Evolutionary conservation across 30 jellyfish, hydroid and myxozoan species (phyloP).

Genomic region (Aurelia sp.): DNA sequence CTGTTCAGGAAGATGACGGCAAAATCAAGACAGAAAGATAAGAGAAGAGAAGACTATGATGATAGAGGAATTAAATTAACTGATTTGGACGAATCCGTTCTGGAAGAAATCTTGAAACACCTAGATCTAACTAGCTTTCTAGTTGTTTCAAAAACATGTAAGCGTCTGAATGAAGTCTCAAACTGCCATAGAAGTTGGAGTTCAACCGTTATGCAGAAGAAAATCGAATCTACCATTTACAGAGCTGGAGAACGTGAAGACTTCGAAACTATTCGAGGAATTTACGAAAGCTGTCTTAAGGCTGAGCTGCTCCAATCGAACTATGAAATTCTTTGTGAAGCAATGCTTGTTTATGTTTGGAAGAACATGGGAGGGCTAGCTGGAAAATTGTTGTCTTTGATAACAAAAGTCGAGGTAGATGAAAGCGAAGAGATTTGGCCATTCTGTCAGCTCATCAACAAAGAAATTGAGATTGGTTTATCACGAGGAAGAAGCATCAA

Average conservation of each 20-base stretch:
- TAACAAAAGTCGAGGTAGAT: neutral
- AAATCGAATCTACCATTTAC: constrained; percentile 17
- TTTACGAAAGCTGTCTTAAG: constrained; percentile 37
- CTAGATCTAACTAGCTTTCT: constrained; percentile 15
- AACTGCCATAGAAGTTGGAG: constrained; percentile 30
- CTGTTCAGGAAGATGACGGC: neutral
- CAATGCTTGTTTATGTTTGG: neutral
- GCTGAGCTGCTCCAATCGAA: constrained; percentile 39
- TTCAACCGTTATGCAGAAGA: constrained; percentile 30
- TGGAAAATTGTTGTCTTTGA: constrained; percentile 24
- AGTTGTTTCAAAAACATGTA: constrained; percentile 42
- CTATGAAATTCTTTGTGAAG: constrained; percentile 1
- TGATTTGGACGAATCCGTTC: constrained; percentile 18
- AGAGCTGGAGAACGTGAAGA: neutral
- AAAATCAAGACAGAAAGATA: constrained; percentile 1
- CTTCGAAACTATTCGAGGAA: neutral
- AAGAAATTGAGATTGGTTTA: constrained; percentile 12
- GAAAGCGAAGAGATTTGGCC: constrained; percentile 56
- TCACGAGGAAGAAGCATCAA: neutral
- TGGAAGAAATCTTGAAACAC: constrained; percentile 14
- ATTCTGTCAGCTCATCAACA: constrained; percentile 33
- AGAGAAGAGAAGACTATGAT: neutral
- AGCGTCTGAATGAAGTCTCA: constrained; percentile 20
- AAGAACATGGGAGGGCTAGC: constrained; percentile 23
- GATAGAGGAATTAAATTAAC: constrained; percentile 1